Evolutionary conservation across 2,888 invertebrate genomes (phyloP).

Genomic region (Itoplectis maculator): DNA sequence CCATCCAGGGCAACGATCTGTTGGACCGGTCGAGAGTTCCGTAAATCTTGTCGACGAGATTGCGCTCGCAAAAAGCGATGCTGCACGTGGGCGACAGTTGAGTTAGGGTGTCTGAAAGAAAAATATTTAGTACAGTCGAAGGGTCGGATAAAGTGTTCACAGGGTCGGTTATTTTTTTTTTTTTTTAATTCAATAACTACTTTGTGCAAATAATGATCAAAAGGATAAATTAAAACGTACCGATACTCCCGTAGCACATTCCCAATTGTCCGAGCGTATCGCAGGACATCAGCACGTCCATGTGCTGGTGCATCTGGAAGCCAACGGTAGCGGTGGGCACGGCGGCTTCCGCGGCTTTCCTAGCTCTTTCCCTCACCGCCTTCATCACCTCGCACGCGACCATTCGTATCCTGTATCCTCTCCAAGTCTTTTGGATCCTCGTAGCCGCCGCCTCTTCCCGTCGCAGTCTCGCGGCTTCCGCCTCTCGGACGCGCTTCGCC

Average conservation of each 20-base stretch:
- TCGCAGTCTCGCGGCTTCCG: slow-evolving; percentile 78
- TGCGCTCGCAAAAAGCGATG: slow-evolving; percentile 77
- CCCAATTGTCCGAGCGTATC: slow-evolving; percentile 82
- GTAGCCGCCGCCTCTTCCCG: slow-evolving; percentile 85
- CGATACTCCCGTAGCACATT: slow-evolving; percentile 83
- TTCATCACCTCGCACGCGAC: slow-evolving; percentile 72
- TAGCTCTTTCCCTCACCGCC: slow-evolving; percentile 78
- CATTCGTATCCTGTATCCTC: slow-evolving; percentile 81
- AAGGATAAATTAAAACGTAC: slow-evolving; percentile 75
- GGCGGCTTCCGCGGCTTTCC: slow-evolving; percentile 76
- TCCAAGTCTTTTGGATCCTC: slow-evolving; percentile 88
- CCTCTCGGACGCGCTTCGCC: slow-evolving; percentile 75
- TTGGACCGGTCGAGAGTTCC: slow-evolving; percentile 83
- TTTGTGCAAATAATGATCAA: slow-evolving; percentile 17
- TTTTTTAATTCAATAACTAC: too few relatives aligned
- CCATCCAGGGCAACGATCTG: slow-evolving; percentile 88
- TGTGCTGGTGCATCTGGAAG: slow-evolving; percentile 78
- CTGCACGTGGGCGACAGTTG: slow-evolving; percentile 81
- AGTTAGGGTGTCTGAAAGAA: slow-evolving; percentile 84
- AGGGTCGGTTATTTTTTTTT: too few relatives aligned
- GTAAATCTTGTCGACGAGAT: slow-evolving; percentile 83
- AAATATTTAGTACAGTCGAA: too few relatives aligned
- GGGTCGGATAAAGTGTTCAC: too few relatives aligned
- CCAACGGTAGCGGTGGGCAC: slow-evolving; percentile 81
- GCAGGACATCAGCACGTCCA: slow-evolving; percentile 78